Evolutionary conservation across 2,113 vertebrate species (phyloP).

Genomic region (Fulmarus glacialis): DNA sequence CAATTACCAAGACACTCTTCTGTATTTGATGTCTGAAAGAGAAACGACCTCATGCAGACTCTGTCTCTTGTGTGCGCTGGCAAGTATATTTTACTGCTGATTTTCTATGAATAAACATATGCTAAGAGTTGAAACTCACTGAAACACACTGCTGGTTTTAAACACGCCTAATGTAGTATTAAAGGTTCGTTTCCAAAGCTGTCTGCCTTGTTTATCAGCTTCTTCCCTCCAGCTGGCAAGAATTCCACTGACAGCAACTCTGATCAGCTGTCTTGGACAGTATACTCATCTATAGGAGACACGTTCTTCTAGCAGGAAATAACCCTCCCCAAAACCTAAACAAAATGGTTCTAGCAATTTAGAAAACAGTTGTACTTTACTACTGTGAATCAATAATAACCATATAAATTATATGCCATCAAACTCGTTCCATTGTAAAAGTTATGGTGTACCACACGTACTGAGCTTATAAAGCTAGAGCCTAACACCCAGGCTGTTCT

Average conservation of each 20-base stretch:
- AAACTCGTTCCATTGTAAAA: background rate
- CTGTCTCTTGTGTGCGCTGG: background rate
- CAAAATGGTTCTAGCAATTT: constrained; percentile 51
- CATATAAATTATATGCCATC: constrained; percentile 30
- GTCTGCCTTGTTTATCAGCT: constrained; percentile 53
- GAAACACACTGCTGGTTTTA: constrained; percentile 66
- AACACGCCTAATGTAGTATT: constrained; percentile 54
- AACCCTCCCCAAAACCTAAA: background rate
- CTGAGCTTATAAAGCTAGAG: constrained; percentile 16
- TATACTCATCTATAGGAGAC: background rate
- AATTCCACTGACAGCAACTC: constrained; percentile 25
- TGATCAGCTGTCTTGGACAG: background rate
- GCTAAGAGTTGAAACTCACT: constrained; percentile 3
- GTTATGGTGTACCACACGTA: background rate
- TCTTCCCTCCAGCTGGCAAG: constrained; percentile 57
- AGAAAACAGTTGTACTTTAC: constrained; percentile 16
- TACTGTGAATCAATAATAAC: constrained; percentile 49
- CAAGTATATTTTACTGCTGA: constrained; percentile 63
- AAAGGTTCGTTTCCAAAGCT: constrained; percentile 58
- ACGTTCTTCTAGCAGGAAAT: constrained; percentile 21
- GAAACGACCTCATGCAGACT: constrained; percentile 64
- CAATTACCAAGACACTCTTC: constrained; percentile 59
- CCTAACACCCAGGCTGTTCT: background rate
- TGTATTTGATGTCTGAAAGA: constrained; percentile 64
- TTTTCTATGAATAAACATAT: constrained; percentile 76